A percentile compares a stretch with the other conserved stretches of the same genome.
Evolutionary conservation across 2,797 vertebrate genomes (phyloP).

Genomic region (Gymnoscopelus braueri): DNA sequence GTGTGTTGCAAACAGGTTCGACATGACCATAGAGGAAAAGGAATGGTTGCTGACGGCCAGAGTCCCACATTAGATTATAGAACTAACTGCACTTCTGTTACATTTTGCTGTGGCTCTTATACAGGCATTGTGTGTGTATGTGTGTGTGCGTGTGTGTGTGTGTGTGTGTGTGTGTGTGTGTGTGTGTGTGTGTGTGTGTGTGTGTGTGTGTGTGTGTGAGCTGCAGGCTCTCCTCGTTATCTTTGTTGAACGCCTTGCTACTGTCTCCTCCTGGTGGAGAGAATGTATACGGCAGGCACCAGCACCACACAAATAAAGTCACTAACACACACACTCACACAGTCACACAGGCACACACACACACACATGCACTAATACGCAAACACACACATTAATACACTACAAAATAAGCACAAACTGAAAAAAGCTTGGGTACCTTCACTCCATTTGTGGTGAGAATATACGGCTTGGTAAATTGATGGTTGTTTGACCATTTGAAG

Average conservation of each 20-base stretch:
- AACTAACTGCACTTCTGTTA: conserved; percentile 74
- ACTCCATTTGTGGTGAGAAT: conserved; percentile 33
- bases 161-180: conserved; percentile 23
- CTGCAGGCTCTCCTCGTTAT: conserved; percentile 54
- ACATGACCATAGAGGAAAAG: conserved; percentile 16
- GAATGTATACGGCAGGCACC: conserved; percentile 72
- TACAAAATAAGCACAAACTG: conserved; percentile 71
- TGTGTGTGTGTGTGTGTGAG: conserved; percentile 15
- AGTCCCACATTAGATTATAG: conserved; percentile 43
- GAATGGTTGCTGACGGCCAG: conserved; percentile 48
- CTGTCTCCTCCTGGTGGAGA: conserved; percentile 73
- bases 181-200: too few relatives aligned
- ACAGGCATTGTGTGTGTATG: conserved; percentile 49
- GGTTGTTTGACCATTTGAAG: conserved; percentile 44
- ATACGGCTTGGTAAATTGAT: conserved; percentile 34
- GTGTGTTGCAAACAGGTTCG: conserved; percentile 22
- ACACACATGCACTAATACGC: conserved; percentile 21
- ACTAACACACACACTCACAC: conserved; percentile 20
- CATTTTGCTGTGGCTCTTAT: conserved; percentile 77
- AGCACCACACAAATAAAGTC: conserved; percentile 21
- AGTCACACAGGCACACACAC: conserved; percentile 29
- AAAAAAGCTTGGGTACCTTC: conserved; percentile 47
- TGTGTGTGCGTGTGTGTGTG: conserved; percentile 23
- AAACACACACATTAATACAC: conserved; percentile 13
- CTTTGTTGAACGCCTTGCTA: conserved; percentile 51